Evolutionary conservation across 1,140 invertebrate genomes (phyloP), one percentile per base, ranked within the genome.

Genomic region (Drosophila navojoa): DNA sequence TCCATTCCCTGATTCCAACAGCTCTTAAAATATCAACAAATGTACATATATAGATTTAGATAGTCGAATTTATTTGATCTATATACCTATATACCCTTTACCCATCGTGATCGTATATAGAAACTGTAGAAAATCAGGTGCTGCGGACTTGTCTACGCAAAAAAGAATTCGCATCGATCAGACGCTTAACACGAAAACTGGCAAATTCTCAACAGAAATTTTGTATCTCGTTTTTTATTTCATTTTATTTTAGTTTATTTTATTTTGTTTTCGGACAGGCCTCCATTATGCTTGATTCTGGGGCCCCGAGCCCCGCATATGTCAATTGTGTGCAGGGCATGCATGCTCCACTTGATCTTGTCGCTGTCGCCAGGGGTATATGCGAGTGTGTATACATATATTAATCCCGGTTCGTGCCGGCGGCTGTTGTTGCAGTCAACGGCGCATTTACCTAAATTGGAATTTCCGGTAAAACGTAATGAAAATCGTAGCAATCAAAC

Each of bases 371-470:
- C 64, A 73, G 64, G 63, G 71, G 64, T 50, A 62, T 45, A 45
- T 45, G n/a, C 42, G 42, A 11, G 35, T 38, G 35, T 38, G 35
- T 38, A 38, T 38, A 11, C 11, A 38, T 62, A 86, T 61, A 86
- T 86, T 86, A 86, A 86, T 86, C 81, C 81, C 78, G 75, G 66
- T 76, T 78, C 64, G 79, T 77, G 60, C 61, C 66, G 55, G 61
- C 68, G 29, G 52, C 49, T 55, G 57, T 63, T 64, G 64, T 52
- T 66, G 76, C 79, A 75, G 81, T 90, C 81, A 84, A 87, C 90
- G 76, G 68, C 90, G 90, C 82, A 91, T 91, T 91, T 91, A 90
- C 90, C 90, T 91, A 91, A 91, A 91, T 91, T 91, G 90, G 90
- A 91, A 91, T 91, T 85, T 91, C 90, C 90, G 90, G 90, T 90